These are phyloP conservation scores for Mythimna ferrago DNA, from an alignment of 2,888 invertebrate species.

Conservation along the genomic window DNA sequence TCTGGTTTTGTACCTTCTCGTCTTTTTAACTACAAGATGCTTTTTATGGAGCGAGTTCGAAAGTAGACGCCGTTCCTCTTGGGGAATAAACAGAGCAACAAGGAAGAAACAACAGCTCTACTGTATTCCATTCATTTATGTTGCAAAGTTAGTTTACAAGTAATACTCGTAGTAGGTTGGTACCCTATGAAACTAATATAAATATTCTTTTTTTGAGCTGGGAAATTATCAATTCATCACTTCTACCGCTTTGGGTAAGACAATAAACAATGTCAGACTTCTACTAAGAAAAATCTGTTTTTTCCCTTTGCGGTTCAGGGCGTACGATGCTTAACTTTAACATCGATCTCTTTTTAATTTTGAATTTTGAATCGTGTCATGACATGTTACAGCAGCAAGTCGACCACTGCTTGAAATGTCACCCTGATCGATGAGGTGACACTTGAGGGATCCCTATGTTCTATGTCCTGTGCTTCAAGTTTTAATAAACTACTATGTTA, in stretches of 20 bases:
- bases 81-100: conserved; percentile 49
- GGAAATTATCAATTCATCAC: no score
- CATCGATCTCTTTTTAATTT: neutral
- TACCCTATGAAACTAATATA: no score
- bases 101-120: conserved; percentile 37
- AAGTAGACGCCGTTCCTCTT: conserved; percentile 36
- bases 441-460: no score
- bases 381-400: no score
- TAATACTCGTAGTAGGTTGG: neutral
- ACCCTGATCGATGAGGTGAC: no score
- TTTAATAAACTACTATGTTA: no score
- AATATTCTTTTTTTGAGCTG: no score
- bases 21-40: conserved; percentile 35
- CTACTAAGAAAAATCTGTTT: no score
- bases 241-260: no score
- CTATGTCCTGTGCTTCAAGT: no score
- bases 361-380: neutral
- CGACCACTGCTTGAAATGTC: neutral
- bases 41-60: conserved; percentile 49
- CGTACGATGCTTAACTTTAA: neutral
- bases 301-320: no score
- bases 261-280: no score
- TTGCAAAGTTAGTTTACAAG: conserved; percentile 17
- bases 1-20: conserved; percentile 33
- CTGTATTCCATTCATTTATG: conserved; percentile 31